A percentile compares a stretch with the other conserved stretches of the same genome.
Conservation (phyloP, 2,888 invertebrate genomes). For the Callyntrura sp. region DNA sequence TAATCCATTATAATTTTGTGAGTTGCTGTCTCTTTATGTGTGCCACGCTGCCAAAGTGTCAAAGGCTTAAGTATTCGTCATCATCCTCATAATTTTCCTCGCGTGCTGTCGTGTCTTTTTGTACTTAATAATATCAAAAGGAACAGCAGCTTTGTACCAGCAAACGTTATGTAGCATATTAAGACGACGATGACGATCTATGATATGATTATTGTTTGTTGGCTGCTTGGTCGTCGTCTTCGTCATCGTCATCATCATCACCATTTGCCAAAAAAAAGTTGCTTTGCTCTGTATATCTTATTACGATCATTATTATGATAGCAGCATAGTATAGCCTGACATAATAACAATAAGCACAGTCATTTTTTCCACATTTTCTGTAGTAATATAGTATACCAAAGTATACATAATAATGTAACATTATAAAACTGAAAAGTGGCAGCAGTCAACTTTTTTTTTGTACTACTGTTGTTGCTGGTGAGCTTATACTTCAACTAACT, state of each 20-base stretch:
- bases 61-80: conserved; percentile 45
- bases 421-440: conserved; percentile 65
- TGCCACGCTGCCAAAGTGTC: conserved; percentile 54
- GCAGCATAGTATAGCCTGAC: conserved; percentile 31
- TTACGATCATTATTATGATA: conserved; percentile 49
- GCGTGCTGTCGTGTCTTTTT: conserved; percentile 47
- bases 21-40: not conserved
- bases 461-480: conserved; percentile 19
- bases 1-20: conserved; percentile 5
- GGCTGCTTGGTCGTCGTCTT: conserved; percentile 32
- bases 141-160: not conserved
- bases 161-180: conserved; percentile 6
- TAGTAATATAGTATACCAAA: conserved; percentile 34
- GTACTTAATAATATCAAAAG: conserved; percentile 25
- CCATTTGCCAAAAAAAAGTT: conserved; percentile 12
- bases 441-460: conserved; percentile 63
- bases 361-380: conserved; percentile 43
- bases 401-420: conserved; percentile 56
- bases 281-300: conserved; percentile 49
- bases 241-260: conserved; percentile 31
- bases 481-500: conserved; percentile 44
- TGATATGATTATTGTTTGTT: conserved; percentile 59
- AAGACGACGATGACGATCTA: conserved; percentile 31
- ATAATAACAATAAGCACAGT: conserved; percentile 58
- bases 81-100: conserved; percentile 54